phyloP scores from a whole-genome alignment of 2,888 invertebrate genomes.

The Tanytarsus gracilentus region DNA sequence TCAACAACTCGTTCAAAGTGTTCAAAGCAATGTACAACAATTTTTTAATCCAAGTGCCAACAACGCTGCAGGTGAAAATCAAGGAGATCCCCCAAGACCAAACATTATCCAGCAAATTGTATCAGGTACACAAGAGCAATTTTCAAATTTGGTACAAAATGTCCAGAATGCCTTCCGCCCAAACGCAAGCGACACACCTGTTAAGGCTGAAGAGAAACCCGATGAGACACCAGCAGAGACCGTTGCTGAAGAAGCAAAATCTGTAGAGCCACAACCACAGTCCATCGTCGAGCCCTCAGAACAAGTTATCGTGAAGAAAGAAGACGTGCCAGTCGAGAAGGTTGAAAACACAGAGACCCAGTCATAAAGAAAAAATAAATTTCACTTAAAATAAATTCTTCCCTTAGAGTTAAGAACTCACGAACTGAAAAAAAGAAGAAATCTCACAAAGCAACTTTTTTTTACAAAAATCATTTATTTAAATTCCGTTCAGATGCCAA shows the following conservation, averaged over 20 bases:
- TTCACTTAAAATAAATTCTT: background rate
- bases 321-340: background rate
- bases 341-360: slow-evolving; percentile 6
- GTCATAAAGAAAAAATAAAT: slow-evolving; percentile 23
- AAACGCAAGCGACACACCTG: background rate
- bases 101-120: background rate
- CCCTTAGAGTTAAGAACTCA: background rate
- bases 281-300: background rate
- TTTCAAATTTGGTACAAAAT: background rate
- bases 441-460: background rate
- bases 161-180: background rate
- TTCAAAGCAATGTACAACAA: background rate
- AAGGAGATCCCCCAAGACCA: background rate
- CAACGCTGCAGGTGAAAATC: background rate
- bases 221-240: background rate
- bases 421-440: too few species aligned
- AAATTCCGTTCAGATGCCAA: too few species aligned
- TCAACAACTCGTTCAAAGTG: background rate
- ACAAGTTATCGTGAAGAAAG: slow-evolving; percentile 13
- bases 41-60: background rate
- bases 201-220: slow-evolving; percentile 9
- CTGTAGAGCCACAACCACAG: background rate
- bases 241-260: background rate
- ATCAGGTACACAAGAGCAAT: background rate
- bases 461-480: background rate